A percentile compares a stretch with the other conserved stretches of the same genome.
These are phyloP conservation scores for Carduelis carduelis DNA, from an alignment of 2,797 vertebrate genomes.

Conservation along the genomic window DNA sequence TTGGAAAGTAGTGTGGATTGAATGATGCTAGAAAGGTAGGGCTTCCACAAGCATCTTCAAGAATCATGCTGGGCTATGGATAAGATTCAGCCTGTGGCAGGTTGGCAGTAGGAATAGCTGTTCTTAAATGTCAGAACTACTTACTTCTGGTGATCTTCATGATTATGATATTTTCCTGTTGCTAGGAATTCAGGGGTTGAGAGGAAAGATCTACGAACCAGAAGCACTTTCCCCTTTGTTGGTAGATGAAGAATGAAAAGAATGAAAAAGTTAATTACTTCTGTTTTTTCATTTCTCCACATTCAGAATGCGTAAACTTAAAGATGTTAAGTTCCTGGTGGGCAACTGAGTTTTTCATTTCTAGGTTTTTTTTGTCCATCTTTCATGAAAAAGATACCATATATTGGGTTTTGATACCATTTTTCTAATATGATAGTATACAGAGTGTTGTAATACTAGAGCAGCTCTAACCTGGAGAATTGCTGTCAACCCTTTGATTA, in stretches of 20 bases:
- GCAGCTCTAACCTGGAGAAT: neutral
- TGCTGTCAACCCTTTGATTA: neutral
- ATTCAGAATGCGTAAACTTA: neutral
- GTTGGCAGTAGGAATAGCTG: neutral
- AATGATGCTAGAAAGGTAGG: neutral
- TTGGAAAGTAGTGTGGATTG: neutral
- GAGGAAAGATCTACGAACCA: neutral
- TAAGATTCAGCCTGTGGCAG: neutral
- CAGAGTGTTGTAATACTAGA: neutral
- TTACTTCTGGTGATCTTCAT: neutral
- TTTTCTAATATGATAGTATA: neutral
- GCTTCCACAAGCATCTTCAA: neutral
- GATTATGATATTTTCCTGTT: neutral
- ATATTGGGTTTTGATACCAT: neutral
- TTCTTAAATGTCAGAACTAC: neutral
- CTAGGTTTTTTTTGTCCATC: accelerated
- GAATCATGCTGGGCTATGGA: neutral
- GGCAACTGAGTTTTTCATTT: neutral
- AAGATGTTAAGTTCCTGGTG: neutral
- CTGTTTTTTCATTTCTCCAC: neutral
- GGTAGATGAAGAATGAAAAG: neutral
- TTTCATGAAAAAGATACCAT: neutral
- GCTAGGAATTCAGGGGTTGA: neutral
- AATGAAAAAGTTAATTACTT: neutral
- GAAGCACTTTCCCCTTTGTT: neutral